Percentiles rank a stretch among this genome's conserved stretches.
Conservation (phyloP, 37 sponge, comb jelly and placozoan species). For the Ianthella basta region DNA sequence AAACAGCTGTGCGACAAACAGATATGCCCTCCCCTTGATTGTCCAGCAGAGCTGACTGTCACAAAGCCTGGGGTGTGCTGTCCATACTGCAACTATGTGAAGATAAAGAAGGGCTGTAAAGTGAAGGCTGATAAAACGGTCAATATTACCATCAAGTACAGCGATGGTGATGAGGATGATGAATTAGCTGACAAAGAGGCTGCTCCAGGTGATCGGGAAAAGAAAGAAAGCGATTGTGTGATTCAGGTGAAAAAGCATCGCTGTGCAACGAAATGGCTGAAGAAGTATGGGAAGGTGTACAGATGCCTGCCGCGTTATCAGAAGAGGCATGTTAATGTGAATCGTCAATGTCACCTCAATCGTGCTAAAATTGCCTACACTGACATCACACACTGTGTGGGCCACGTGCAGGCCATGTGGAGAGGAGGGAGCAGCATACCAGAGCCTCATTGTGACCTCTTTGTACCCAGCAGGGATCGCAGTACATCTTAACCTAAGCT, state of each 20-base stretch:
- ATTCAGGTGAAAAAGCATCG: neutral
- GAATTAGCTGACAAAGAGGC: neutral
- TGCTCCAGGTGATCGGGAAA: neutral
- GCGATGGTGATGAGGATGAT: neutral
- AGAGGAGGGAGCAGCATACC: neutral
- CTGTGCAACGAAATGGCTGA: neutral
- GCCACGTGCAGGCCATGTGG: neutral
- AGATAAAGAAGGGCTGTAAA: neutral
- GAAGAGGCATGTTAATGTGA: neutral
- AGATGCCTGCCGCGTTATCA: neutral
- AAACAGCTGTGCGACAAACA: neutral
- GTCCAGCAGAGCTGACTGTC: neutral
- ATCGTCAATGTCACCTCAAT: neutral
- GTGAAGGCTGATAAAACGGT: neutral
- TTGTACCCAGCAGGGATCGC: neutral
- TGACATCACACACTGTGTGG: neutral
- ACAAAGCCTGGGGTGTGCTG: neutral
- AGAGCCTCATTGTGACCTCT: neutral
- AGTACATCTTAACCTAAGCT: too few species aligned
- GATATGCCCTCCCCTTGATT: neutral
- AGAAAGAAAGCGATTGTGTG: neutral
- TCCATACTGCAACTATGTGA: neutral
- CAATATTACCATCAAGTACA: neutral
- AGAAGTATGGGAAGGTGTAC: neutral
- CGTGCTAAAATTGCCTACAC: constrained; percentile 9